phyloP scores from a whole-genome alignment of 2,888 invertebrate genomes.

The Caenorhabditis imperialis region DNA sequence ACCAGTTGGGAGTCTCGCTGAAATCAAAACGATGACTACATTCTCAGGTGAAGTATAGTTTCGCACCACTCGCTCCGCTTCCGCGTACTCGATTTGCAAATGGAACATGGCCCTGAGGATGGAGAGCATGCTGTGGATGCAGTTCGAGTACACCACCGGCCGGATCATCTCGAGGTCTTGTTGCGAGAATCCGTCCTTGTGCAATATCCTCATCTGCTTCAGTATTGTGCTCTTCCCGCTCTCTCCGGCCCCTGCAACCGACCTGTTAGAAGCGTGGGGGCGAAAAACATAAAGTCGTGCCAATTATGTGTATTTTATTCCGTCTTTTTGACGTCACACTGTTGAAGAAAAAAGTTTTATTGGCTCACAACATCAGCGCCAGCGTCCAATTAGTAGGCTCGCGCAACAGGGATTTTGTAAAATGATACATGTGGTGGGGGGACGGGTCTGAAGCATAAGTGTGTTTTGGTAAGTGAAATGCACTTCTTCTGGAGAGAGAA shows the following conservation, averaged over 20 bases:
- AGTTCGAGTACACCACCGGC: conserved; percentile 97
- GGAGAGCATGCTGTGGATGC: conserved; percentile 99
- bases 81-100: conserved; percentile 95
- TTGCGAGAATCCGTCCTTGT: conserved; percentile 97
- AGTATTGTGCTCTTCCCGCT: conserved; percentile 99
- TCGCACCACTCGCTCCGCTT: conserved; percentile 96
- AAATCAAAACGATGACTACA: conserved; percentile 20
- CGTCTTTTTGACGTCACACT: conserved; percentile 30
- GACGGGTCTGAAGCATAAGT: neutral
- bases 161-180: conserved; percentile 99
- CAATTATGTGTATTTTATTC: conserved; percentile 3
- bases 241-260: conserved; percentile 91
- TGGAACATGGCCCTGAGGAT: conserved; percentile 99
- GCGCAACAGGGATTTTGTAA: conserved; percentile 13
- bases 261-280: too few species aligned
- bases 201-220: conserved; percentile 99
- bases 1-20: conserved; percentile 77
- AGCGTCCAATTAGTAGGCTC: conserved; percentile 37
- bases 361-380: conserved; percentile 29
- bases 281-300: conserved; percentile 7
- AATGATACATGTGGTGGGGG: conserved; percentile 18
- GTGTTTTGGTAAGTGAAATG: too few species aligned
- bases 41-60: too few species aligned
- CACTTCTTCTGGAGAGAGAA: too few species aligned
- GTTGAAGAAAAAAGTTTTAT: conserved; percentile 24